Evolutionary conservation across 2,113 vertebrate genomes (phyloP).

Genomic region (Callaeas wilsoni): DNA sequence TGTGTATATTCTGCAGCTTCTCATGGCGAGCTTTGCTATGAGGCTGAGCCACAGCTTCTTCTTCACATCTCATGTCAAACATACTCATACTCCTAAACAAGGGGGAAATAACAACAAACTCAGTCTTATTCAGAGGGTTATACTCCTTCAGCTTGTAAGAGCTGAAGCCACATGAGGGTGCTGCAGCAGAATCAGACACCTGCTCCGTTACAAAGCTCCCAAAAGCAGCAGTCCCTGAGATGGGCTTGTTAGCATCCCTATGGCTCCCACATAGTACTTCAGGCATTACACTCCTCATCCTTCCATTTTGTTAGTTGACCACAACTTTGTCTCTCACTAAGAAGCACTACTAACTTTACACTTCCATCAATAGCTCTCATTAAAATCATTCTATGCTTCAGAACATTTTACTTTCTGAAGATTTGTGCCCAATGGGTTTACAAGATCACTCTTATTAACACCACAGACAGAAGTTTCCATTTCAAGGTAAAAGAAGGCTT

Average conservation of each 20-base stretch:
- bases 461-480: neutral
- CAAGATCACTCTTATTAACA: neutral
- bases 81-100: conserved; percentile 87
- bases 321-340: neutral
- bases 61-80: conserved; percentile 92
- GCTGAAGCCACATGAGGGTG: conserved; percentile 53
- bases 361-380: neutral
- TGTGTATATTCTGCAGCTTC: conserved; percentile 88
- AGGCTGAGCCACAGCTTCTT: conserved; percentile 78
- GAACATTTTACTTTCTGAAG: neutral
- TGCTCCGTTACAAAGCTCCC: neutral
- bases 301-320: neutral
- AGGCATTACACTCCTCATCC: neutral
- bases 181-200: neutral
- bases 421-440: neutral
- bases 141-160: neutral
- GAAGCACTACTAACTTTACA: neutral
- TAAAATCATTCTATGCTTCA: neutral
- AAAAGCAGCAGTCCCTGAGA: neutral
- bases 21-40: conserved; percentile 92
- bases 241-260: neutral
- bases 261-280: neutral
- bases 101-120: neutral
- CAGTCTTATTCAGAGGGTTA: neutral
- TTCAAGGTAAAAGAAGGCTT: conserved; percentile 2